Evolutionary conservation across 2,888 invertebrate species (phyloP).

Genomic region (Mechanitis messenoides): DNA sequence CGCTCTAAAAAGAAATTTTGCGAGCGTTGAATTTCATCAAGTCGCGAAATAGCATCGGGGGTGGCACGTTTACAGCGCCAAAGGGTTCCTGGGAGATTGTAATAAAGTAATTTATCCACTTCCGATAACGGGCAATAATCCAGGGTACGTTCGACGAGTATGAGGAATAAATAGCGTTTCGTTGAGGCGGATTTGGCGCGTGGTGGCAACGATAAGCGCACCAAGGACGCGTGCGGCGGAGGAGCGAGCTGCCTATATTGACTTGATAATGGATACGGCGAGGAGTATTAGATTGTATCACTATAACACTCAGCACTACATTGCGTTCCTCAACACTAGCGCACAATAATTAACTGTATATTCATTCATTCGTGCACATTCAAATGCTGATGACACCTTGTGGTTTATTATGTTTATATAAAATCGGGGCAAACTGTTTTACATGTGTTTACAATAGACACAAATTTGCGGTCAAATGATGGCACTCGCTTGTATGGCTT

Average conservation of each 20-base stretch:
- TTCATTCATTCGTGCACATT: not conserved
- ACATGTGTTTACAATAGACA: constrained; percentile 26
- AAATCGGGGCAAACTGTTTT: constrained; percentile 23
- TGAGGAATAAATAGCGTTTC: constrained; percentile 50
- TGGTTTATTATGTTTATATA: constrained; percentile 23
- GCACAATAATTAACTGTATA: not conserved
- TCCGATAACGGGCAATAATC: constrained; percentile 71
- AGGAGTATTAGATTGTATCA: constrained; percentile 7
- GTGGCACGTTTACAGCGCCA: constrained; percentile 36
- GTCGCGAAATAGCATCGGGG: constrained; percentile 52
- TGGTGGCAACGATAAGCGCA: constrained; percentile 36
- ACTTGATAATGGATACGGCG: constrained; percentile 28
- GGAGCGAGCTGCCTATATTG: constrained; percentile 25
- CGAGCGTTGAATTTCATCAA: constrained; percentile 55
- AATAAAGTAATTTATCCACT: constrained; percentile 73
- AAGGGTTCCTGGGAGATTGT: constrained; percentile 59
- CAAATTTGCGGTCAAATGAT: constrained; percentile 26
- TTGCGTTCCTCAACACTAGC: not conserved
- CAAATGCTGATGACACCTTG: constrained; percentile 15
- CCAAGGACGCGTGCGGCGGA: constrained; percentile 23
- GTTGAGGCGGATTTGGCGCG: constrained; percentile 37
- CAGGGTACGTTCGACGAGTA: constrained; percentile 41
- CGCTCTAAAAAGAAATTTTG: constrained; percentile 56
- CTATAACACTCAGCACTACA: constrained; percentile 8
- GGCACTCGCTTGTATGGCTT: constrained; percentile 20